A percentile compares a stretch with the other conserved stretches of the same genome.
Conservation (phyloP, 2,113 vertebrate species). For the Colaptes auratus region DNA sequence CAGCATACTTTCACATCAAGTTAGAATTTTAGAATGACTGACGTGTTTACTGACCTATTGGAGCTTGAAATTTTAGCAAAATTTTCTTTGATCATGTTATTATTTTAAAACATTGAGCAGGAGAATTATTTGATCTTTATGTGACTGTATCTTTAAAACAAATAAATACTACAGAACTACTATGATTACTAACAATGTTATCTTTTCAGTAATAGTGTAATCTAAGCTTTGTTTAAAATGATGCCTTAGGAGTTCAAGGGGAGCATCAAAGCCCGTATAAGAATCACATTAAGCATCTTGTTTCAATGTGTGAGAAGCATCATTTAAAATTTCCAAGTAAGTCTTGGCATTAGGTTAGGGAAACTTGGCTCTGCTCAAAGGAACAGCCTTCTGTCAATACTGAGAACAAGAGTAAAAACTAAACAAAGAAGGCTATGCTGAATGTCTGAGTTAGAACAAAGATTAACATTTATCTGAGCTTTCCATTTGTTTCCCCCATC, state of each 20-base stretch:
- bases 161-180: neutral
- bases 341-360: slow-evolving; percentile 21
- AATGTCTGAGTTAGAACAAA: slow-evolving; percentile 8
- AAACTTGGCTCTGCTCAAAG: slow-evolving; percentile 32
- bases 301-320: neutral
- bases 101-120: neutral
- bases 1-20: neutral
- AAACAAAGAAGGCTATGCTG: neutral
- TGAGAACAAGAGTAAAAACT: slow-evolving; percentile 41
- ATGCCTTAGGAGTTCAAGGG: neutral
- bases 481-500: neutral
- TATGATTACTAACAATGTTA: neutral
- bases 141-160: neutral
- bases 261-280: neutral
- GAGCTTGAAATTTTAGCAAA: neutral
- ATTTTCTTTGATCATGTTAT: neutral
- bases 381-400: slow-evolving; percentile 42
- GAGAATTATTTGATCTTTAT: neutral
- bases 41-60: neutral
- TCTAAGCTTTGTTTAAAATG: slow-evolving; percentile 20
- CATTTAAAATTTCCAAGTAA: slow-evolving; percentile 35
- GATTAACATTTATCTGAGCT: slow-evolving; percentile 29
- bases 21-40: neutral
- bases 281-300: slow-evolving; percentile 1
- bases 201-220: neutral